phyloP scores from a whole-genome alignment of 1,140 invertebrate species.

The Stegodyphus mimosarum region DNA sequence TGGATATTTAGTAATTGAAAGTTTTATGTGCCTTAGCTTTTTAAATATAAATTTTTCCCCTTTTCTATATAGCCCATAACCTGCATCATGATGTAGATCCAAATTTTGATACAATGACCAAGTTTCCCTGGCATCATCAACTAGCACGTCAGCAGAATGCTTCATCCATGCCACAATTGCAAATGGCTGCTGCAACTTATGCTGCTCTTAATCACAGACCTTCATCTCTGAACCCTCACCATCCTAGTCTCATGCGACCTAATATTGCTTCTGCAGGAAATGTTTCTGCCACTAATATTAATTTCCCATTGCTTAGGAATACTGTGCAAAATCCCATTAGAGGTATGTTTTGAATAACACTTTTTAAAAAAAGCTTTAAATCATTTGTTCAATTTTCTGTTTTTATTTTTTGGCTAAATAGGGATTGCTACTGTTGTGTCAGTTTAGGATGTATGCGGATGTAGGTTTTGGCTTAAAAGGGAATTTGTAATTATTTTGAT shows the following conservation, averaged over 20 bases:
- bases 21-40: too few species aligned
- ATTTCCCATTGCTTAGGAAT: slow-evolving; percentile 44
- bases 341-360: neutral
- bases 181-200: slow-evolving; percentile 53
- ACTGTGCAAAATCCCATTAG: slow-evolving; percentile 46
- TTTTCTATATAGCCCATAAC: neutral
- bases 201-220: slow-evolving; percentile 41
- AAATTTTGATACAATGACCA: slow-evolving; percentile 8
- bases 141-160: slow-evolving; percentile 17
- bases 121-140: slow-evolving; percentile 27
- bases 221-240: slow-evolving; percentile 19
- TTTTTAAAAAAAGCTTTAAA: neutral
- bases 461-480: too few species aligned
- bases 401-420: neutral
- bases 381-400: neutral
- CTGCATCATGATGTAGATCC: slow-evolving; percentile 32
- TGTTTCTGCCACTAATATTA: slow-evolving; percentile 14
- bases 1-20: too few species aligned
- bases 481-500: too few species aligned
- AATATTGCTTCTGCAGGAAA: slow-evolving; percentile 27
- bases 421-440: too few species aligned
- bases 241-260: slow-evolving; percentile 30
- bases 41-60: neutral
- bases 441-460: too few species aligned
- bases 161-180: slow-evolving; percentile 14